Conservation (phyloP, 2,113 vertebrate genomes). For the Nerophis ophidion region DNA sequence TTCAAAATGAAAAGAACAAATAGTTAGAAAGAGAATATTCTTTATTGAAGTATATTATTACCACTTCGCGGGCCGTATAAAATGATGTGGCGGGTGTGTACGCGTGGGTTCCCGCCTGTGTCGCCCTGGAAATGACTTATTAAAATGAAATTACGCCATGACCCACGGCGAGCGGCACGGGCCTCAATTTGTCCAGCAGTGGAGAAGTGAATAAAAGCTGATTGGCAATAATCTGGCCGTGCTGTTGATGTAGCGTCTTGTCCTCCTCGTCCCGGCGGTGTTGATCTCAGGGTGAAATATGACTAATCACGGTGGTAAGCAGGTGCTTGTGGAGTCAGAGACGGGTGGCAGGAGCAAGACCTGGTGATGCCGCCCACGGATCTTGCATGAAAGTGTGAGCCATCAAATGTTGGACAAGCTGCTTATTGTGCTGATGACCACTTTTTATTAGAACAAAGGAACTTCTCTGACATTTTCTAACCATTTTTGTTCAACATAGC, state of each 20-base stretch:
- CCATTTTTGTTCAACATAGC: too few relatives aligned
- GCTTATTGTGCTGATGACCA: conserved; percentile 18
- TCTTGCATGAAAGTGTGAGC: conserved; percentile 48
- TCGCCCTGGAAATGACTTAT: conserved; percentile 72
- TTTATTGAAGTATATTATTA: too few relatives aligned
- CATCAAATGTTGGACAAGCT: conserved; percentile 1
- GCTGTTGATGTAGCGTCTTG: conserved; percentile 63
- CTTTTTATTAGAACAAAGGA: too few relatives aligned
- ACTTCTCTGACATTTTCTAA: too few relatives aligned
- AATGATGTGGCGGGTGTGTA: not conserved
- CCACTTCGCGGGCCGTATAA: too few relatives aligned
- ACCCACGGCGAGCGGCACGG: conserved; percentile 72
- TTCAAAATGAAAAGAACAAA: too few relatives aligned
- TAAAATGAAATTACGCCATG: conserved; percentile 76
- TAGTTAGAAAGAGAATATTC: too few relatives aligned
- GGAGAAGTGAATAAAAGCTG: conserved; percentile 78
- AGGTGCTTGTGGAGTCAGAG: conserved; percentile 38
- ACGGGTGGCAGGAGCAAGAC: conserved; percentile 45
- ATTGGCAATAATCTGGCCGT: conserved; percentile 78
- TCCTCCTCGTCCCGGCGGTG: conserved; percentile 44
- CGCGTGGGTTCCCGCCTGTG: conserved; percentile 39
- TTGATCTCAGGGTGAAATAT: conserved; percentile 68
- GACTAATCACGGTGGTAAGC: conserved; percentile 59
- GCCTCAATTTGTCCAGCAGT: conserved; percentile 76
- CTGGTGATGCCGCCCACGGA: conserved; percentile 49